Evolutionary conservation across 2,113 vertebrate species (phyloP).

Genomic region (Eubucco bourcierii): DNA sequence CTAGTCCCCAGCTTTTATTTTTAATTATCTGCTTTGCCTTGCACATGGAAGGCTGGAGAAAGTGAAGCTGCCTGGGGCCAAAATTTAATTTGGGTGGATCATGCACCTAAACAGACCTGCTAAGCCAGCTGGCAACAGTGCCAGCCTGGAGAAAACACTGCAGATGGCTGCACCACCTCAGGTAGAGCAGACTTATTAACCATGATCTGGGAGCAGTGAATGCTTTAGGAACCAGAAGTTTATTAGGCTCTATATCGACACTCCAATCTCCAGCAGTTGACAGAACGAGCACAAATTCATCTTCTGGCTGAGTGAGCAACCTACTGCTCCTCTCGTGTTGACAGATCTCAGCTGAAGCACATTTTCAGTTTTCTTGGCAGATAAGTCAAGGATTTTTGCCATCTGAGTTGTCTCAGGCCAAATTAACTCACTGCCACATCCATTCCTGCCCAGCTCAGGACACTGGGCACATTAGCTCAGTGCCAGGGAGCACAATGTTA

Average conservation of each 20-base stretch:
- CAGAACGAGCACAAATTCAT: conserved; percentile 19
- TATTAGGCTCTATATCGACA: conserved; percentile 38
- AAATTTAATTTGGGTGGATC: conserved; percentile 23
- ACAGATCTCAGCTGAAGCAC: conserved; percentile 20
- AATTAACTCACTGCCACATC: neutral
- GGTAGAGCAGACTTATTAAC: conserved; percentile 8
- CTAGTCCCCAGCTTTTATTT: neutral
- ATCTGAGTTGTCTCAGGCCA: conserved; percentile 31
- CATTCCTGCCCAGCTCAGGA: neutral
- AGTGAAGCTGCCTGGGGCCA: neutral
- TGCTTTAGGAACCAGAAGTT: conserved; percentile 8
- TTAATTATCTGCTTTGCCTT: neutral
- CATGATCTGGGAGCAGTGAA: neutral
- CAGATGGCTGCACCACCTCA: neutral
- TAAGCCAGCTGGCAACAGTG: neutral
- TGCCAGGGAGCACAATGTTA: neutral
- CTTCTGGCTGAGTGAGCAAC: conserved; percentile 44
- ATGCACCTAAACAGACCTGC: neutral
- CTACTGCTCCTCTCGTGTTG: neutral
- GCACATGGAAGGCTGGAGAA: neutral
- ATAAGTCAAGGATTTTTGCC: conserved; percentile 16
- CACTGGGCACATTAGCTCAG: neutral
- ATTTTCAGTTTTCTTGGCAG: conserved; percentile 36
- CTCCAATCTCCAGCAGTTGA: conserved; percentile 20
- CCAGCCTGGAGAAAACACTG: neutral